Evolutionary conservation across 92 coral and sea anemone species (phyloP), one percentile per base, ranked within the genome.

Genomic region (Umimayanthus chanpuru): DNA sequence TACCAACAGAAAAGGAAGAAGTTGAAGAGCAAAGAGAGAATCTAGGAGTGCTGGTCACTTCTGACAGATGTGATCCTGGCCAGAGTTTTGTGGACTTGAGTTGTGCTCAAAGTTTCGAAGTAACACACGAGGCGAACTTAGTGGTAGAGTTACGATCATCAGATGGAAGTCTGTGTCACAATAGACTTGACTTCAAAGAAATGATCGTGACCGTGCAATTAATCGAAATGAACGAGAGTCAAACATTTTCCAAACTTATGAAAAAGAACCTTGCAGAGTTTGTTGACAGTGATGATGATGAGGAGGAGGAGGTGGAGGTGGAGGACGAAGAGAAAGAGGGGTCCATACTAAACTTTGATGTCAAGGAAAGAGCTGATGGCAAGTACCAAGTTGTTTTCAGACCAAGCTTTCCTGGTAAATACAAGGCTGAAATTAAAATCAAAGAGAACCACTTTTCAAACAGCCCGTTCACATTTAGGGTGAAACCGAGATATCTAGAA

Each of bases 81-180:
- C 75, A 10, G 28, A 26, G 75, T 28, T 23, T 18, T 71, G 29
- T 71, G 39, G 75, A 71, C 1, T 10, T 28, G 38, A 71, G 40
- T 71, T 28, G 16, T 14, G 11, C 23, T 21, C 9, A 71, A 71
- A 71, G 18, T 71, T 1, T 71, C 20, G 75, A 71, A 10, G 39
- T 40, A 71, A 71, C 75, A 26, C 29, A 71, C 28, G 75, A 71
- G 75, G 75, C 32, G 6, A 7, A 32, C 75, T 26, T 71, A 4
- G 75, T 71, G 75, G 75, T 71, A 28, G 75, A 71, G 40, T 9
- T 71, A 71, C 75, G 75, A 9, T 71, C 75, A 28, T 12, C 75
- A 71, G 38, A 28, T 71, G 39, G 39, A 16, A 26, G 75, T 71
- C 75, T 71, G 29, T 71, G 75, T 28, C 1, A 32, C 36, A 25